Base-by-base conservation (phyloP, 2,113 vertebrate genomes). In the Heptranchias perlo region DNA sequence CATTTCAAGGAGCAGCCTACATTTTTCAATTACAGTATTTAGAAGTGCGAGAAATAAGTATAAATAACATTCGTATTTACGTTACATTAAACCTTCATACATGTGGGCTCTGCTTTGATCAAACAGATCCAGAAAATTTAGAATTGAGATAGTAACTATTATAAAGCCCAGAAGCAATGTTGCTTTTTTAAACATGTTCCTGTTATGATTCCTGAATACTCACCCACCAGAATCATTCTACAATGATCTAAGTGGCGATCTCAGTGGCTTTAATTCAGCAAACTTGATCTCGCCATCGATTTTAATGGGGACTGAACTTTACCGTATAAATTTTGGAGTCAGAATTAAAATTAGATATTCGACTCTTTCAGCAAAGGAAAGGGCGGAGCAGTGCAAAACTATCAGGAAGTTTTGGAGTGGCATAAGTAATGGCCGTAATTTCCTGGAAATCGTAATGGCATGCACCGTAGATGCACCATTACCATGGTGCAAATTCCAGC, bases 321-420 rank as follows among this genome's bases (percentile, higher is more conserved):
- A n/a, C 1, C 18, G 1, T 8, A 89, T 18, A 35, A 54, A 89
- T 54, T 35, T 54, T 89, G 28, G 23, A 54, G 28, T 89, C 23
- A 10, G 28, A 89, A 11, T 89, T 2, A 92, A 18, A 62, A 39
- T 39, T 92, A n/a, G 16, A 61, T 61, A 18, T 7, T 86, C 18
- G 14, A 76, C 11, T n/a, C 73, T n/a, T 78, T 78, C 76, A 78
- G 76, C n/a, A 78, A 78, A 76, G 54, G 87, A 91, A 89, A 91
- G 35, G 35, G 52, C 67, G 31, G 28, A 52, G 18, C 25, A 28
- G 16, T 25, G 28, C 84, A 87, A 54, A 91, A 54, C 10, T 91
- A 1, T 91, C 31, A 54, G 13, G 49, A 91, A 28, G 58, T 58
- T 10, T 14, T 35, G 11, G 11, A 2, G 11, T 89, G 11, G 54